Percentiles rank a stretch among this genome's conserved stretches.
Conservation (phyloP, 2,113 vertebrate species). For the Phalacrocorax carbo region DNA sequence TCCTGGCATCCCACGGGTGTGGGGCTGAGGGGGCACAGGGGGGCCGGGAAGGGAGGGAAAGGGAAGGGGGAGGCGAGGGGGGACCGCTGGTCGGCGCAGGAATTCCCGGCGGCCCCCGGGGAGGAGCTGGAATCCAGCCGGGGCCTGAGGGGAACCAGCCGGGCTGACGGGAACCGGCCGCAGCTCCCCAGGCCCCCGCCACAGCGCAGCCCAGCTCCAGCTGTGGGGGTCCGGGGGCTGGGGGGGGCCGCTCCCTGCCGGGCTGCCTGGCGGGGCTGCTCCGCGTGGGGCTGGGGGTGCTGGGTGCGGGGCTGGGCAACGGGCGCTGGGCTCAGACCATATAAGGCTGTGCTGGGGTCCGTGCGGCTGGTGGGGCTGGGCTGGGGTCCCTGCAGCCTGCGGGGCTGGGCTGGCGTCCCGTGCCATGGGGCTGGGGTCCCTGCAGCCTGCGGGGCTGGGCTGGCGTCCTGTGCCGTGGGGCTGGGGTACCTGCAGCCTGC, state of each 20-base stretch:
- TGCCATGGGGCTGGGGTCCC: too few species aligned
- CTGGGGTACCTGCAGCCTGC: not conserved
- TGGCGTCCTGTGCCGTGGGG: too few species aligned
- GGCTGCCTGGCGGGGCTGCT: too few species aligned
- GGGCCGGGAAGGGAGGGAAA: not conserved
- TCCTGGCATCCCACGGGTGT: not conserved
- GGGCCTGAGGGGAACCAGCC: constrained; percentile 38
- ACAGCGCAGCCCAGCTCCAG: not conserved
- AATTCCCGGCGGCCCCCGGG: constrained; percentile 52
- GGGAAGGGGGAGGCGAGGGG: not conserved
- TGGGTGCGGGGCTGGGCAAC: too few species aligned
- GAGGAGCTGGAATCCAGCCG: constrained; percentile 42
- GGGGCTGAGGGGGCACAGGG: not conserved
- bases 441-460: too few species aligned
- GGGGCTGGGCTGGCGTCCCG: too few species aligned
- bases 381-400: too few species aligned
- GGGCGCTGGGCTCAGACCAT: too few species aligned
- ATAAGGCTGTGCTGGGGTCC: too few species aligned
- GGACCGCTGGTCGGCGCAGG: not conserved
- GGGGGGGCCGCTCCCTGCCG: too few species aligned
- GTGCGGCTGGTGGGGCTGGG: too few species aligned
- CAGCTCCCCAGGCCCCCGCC: not conserved
- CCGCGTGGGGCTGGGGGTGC: too few species aligned
- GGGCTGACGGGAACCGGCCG: constrained; percentile 27
- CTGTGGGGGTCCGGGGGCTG: not conserved